Percentiles rank a stretch among this genome's conserved stretches.
phyloP scores from a whole-genome alignment of 2,113 vertebrate genomes.

The Nanger granti region DNA sequence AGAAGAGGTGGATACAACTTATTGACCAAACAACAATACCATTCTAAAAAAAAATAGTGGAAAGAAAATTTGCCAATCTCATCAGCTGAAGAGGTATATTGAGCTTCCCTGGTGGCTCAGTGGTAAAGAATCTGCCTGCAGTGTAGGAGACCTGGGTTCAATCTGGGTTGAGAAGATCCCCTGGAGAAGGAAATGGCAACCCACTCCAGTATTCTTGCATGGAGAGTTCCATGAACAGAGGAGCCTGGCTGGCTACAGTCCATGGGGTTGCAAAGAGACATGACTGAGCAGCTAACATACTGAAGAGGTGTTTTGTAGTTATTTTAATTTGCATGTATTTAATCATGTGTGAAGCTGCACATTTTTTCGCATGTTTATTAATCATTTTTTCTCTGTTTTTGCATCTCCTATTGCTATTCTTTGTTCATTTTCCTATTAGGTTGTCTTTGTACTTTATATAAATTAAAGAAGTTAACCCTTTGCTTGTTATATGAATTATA shows the following conservation, averaged over 20 bases:
- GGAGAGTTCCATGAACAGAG: neutral
- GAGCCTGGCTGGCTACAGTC: neutral
- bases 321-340: slow-evolving; percentile 14
- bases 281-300: neutral
- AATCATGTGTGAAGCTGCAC: neutral
- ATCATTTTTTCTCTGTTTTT: neutral
- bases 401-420: neutral
- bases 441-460: neutral
- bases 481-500: neutral
- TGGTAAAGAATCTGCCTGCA: neutral
- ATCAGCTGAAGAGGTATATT: neutral
- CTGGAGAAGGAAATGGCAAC: neutral
- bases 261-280: neutral
- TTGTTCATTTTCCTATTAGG: neutral
- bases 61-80: neutral
- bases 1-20: neutral
- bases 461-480: neutral
- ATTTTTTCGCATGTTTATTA: neutral
- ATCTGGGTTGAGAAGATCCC: neutral
- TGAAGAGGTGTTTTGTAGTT: neutral
- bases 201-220: neutral
- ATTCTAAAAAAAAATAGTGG: neutral
- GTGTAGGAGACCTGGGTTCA: neutral
- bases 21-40: neutral
- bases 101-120: neutral